Evolutionary conservation across 2,113 vertebrate genomes (phyloP), one percentile per base, ranked within the genome.

Genomic region (Lipophrys pholis): DNA sequence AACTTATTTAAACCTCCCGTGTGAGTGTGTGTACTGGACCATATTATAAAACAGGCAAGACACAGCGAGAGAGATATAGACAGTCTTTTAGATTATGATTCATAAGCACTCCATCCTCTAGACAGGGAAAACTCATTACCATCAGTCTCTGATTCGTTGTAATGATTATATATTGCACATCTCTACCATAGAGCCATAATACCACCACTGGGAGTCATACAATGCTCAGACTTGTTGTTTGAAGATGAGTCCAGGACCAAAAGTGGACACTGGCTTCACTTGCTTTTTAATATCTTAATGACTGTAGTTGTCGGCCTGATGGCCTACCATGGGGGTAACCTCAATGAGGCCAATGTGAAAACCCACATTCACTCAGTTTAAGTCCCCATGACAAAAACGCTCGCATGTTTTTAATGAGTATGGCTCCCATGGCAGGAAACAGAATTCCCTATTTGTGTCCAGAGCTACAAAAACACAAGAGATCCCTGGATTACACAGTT

Each of bases 71-170:
- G 69, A 69, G 56, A 45, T 84, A 69, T 55, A 86, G 72, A 61
- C n/a, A 50, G 62, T 81, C 69, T 73, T 83, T 85, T 73, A 86
- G 73, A 90, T 89, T 78, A 87, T 82, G 84, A 87, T 88, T 91
- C 82, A 89, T 90, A 80, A 82, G 73, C 50, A 48, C 80, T 82
- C 54, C 69, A 70, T 83, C 85, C 84, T 88, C 79, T 59, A 81
- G 78, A 83, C 77, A 84, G 89, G 83, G 78, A 83, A 87, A 89
- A 88, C 68, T 88, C 87, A 83, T 90, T 85, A 89, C 79, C 82
- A 87, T 89, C 79, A 80, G 74, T 84, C 81, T 76, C 70, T 67
- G 59, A 73, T 66, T 83, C 77, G 83, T 70, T 86, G 64, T 87
- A 87, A 88, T 87, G 75, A 87, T 88, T 92, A 90, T 86, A 79